phyloP scores from a whole-genome alignment of 2,797 vertebrate genomes.

The Mus caroli region DNA sequence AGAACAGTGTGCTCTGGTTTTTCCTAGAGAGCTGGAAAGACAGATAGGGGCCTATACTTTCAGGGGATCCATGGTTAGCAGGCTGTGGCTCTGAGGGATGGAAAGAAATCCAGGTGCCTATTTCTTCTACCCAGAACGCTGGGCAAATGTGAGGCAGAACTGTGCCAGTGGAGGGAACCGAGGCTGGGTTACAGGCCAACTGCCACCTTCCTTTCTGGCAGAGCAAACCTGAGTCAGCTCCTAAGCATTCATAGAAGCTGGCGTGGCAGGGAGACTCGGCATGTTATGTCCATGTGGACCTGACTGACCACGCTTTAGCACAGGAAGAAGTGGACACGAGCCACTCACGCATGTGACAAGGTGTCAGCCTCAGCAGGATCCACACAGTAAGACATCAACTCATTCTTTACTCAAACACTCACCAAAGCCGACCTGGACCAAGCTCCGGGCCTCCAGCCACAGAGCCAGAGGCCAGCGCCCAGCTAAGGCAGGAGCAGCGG shows the following conservation, averaged over 20 bases:
- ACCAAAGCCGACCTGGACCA: not conserved
- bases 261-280: rapidly evolving
- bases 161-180: not conserved
- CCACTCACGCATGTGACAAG: not conserved
- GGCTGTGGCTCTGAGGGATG: not conserved
- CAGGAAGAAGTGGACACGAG: not conserved
- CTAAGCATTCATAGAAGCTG: not conserved
- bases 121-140: not conserved
- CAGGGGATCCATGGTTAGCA: rapidly evolving
- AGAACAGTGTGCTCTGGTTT: not conserved
- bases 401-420: not conserved
- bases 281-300: rapidly evolving
- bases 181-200: not conserved
- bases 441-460: not conserved
- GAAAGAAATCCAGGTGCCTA: not conserved
- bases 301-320: no score
- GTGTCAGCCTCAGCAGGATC: no score
- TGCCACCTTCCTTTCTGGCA: not conserved
- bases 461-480: not conserved
- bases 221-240: not conserved
- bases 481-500: not conserved
- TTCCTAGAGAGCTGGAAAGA: not conserved
- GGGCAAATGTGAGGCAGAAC: not conserved
- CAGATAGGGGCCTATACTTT: not conserved
- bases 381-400: not conserved